Evolutionary conservation across 2,888 invertebrate genomes (phyloP), one percentile per base, ranked within the genome.

Genomic region (Hypercompe scribonia): DNA sequence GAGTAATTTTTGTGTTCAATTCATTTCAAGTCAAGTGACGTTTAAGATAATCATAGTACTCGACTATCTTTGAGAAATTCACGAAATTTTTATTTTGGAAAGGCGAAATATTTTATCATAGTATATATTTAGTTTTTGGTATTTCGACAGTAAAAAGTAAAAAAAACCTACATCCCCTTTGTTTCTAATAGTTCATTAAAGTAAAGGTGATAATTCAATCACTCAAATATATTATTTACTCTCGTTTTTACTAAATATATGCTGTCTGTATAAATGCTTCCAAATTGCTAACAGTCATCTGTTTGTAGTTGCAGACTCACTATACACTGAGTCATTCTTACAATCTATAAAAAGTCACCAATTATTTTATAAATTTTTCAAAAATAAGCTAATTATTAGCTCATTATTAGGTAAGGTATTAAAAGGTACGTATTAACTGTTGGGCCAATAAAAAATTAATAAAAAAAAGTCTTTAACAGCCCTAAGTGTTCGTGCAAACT

Each of bases 401-500:
- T n/a, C 8, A 54, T 8, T 0, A n/a, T n/a, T 54, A 1, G 50
- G 18, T 50, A 24, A 24, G 24, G n/a, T n/a, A n/a, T n/a, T n/a
- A n/a, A n/a, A n/a, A n/a, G n/a, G n/a, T n/a, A n/a, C n/a, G n/a
- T n/a, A n/a, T n/a, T n/a, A n/a, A n/a, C n/a, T n/a, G n/a, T n/a
- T n/a, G n/a, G n/a, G n/a, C n/a, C n/a, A n/a, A n/a, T n/a, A n/a
- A n/a, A n/a, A n/a, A n/a, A n/a, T n/a, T n/a, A n/a, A n/a, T n/a
- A n/a, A 8, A 65, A 65, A n/a, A 13, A 8, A 1, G 2, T n/a
- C 1, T 28, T 3, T 31, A 85, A 68, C 84, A 86, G 72, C 86
- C 87, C 85, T 86, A 75, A 33, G 65, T 73, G 82, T 80, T 82
- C 82, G 79, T 84, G 86, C 84, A 79, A 83, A 83, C 81, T 79